Base-by-base conservation (phyloP, 2,888 invertebrate species). In the Napeogenes sylphis region DNA sequence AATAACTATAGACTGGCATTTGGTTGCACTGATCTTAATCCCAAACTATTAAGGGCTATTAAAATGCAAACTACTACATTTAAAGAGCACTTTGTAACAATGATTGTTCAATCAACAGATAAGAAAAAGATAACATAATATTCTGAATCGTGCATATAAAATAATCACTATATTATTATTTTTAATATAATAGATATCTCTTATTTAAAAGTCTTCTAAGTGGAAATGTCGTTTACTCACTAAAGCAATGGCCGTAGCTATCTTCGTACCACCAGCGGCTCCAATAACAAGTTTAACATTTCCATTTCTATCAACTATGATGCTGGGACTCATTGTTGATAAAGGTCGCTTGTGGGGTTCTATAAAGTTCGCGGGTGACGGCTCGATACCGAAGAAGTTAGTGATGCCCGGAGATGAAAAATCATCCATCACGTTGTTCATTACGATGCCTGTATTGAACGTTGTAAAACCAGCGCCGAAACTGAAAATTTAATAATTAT, bases 371-470 rank as follows among this genome's bases (percentile, higher is more conserved):
- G 94, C 93, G 0, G 94, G 93, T 0, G 97, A 96, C 0, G 96
- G 95, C 56, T 94, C 93, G 12, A 96, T 71, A 2, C 92, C 93
- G 79, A 95, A 96, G 66, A 87, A 92, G 76, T 94, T 94, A 0
- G 91, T 89, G 64, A 94, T 92, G 35, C 94, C 93, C 0, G 95
- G 95, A 0, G 95, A 93, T 0, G 97, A 96, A 83, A 99, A 99
- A 79, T 99, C 99, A 72, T 98, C 97, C 97, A 99, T 98, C 67
- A 96, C 96, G 80, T 97, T 96, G 83, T 99, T 99, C 83, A 97
- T 94, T n/a, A 99, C 90, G 32, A 99, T 95, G 0, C 98, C 99
- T 0, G 97, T 96, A 59, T 93, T 93, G 33, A 86, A 85, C 0
- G 97, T 97, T 4, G 95, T 92, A 67, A 95, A 92, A 63, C 95